These are phyloP conservation scores for Protodeltote pygarga DNA, from an alignment of 2,888 invertebrate species.

Conservation along the genomic window DNA sequence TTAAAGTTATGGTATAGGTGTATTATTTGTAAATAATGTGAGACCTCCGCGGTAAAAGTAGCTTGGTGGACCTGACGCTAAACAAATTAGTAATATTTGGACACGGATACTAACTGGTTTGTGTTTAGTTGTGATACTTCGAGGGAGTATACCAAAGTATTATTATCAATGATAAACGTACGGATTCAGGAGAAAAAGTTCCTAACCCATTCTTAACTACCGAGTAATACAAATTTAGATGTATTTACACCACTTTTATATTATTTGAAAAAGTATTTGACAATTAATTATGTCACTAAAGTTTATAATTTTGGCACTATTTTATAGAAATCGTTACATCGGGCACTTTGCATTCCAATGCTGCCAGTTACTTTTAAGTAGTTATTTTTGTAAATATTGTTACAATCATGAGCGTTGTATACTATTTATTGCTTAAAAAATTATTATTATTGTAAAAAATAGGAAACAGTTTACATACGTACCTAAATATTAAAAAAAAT, in stretches of 20 bases:
- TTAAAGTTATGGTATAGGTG: constrained; percentile 16
- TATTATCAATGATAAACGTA: constrained; percentile 57
- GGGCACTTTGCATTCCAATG: constrained; percentile 37
- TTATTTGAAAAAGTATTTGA: constrained; percentile 35
- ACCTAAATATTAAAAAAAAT: constrained; percentile 61
- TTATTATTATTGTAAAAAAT: constrained; percentile 63
- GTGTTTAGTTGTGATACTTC: constrained; percentile 41
- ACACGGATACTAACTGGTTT: constrained; percentile 35
- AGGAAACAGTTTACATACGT: constrained; percentile 67
- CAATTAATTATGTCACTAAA: constrained; percentile 37
- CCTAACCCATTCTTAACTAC: constrained; percentile 60
- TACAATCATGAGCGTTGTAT: constrained; percentile 66
- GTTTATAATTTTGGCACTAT: constrained; percentile 43
- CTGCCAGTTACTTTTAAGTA: constrained; percentile 32
- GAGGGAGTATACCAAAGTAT: constrained; percentile 71
- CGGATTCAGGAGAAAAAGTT: constrained; percentile 69
- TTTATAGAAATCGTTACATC: constrained; percentile 31
- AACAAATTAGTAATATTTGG: constrained; percentile 18
- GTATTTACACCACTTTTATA: constrained; percentile 37
- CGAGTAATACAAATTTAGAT: constrained; percentile 35
- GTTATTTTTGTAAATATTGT: constrained; percentile 73
- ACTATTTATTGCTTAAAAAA: constrained; percentile 77
- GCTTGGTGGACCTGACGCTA: constrained; percentile 13
- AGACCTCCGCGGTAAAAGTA: constrained; percentile 1
- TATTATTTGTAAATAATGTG: constrained; percentile 26